Base-by-base conservation (phyloP, 1,140 invertebrate species). In the Leptinotarsa lineolata region DNA sequence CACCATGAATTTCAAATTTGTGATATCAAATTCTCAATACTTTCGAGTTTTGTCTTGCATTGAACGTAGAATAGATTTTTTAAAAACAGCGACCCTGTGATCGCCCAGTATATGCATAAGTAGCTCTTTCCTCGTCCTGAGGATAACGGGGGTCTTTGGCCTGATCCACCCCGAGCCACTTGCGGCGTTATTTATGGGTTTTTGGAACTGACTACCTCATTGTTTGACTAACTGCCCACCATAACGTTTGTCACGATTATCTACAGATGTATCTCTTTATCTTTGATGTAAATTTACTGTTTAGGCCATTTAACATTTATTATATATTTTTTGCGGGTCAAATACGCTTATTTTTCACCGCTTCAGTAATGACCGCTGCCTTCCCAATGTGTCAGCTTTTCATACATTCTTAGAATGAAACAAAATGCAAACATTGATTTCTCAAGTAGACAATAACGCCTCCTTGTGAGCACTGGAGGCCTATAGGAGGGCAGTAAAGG, bases 241-340 rank as follows among this genome's bases (percentile, higher is more conserved):
- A 79, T 76, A 78, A 80, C 77, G 78, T 82, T 77, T 80, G 80
- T 81, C 81, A 82, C 76, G 74, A 68, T 80, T 82, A 82, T 82
- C 81, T 82, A 81, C 80, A 80, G 76, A 80, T 82, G 81, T 82
- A 82, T 82, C 81, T 82, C 66, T 54, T 74, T 78, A 79, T 80
- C 81, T 81, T 77, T 78, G 78, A 77, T 79, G 79, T 81, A 80
- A 81, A 81, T 81, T 81, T 81, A 80, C 68, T 80, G 78, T 81
- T 82, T 81, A 79, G 77, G 79, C 76, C 79, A 79, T 82, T 82
- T 79, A 81, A 75, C 76, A 79, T 81, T 79, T 79, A 74, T 77
- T 79, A 77, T 80, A 74, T 74, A 75, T 78, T 74, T 54, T 18
- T 68, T 58, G 21, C 44, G 21, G 67, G 45, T 68, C 67, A 48